Percentiles rank a stretch among this genome's conserved stretches.
These are phyloP conservation scores for Isaurus tuberculatus DNA, from an alignment of 92 coral and sea anemone species.

Conservation along the genomic window DNA sequence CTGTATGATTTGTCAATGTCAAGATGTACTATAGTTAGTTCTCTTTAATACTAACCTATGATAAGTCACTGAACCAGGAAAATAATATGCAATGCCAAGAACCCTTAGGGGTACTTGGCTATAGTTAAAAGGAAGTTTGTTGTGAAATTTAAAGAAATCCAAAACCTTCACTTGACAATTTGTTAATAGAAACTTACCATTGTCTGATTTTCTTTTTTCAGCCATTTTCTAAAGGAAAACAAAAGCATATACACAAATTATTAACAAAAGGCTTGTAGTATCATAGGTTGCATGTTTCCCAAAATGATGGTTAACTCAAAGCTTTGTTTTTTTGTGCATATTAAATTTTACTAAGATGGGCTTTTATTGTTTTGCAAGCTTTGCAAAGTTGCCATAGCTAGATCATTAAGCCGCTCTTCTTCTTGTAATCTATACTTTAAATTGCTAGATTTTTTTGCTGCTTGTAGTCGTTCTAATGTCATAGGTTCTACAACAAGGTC, in stretches of 20 bases:
- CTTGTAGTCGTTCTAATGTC: constrained; percentile 41
- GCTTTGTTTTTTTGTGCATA: not conserved
- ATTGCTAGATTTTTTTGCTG: constrained; percentile 25
- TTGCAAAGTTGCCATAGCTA: constrained; percentile 16
- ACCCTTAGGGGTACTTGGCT: constrained; percentile 25
- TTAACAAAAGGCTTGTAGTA: not conserved
- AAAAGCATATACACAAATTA: not conserved
- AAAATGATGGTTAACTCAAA: not conserved
- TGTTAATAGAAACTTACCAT: not conserved
- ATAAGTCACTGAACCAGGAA: constrained; percentile 3
- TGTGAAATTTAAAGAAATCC: not conserved
- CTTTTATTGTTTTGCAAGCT: constrained; percentile 14
- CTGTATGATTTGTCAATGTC: not conserved
- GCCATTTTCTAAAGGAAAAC: constrained; percentile 23
- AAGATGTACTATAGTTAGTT: not conserved
- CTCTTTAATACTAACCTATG: not conserved
- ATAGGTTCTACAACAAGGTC: constrained; percentile 47
- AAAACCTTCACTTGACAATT: not conserved
- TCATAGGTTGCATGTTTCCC: not conserved
- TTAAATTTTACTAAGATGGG: not conserved
- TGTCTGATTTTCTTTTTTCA: not conserved
- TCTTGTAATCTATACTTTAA: constrained; percentile 17
- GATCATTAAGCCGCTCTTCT: constrained; percentile 33
- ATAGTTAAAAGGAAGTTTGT: not conserved
- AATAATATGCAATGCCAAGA: constrained; percentile 26